Base-by-base conservation (phyloP, 2,797 vertebrate species). In the Scolopax rusticola region DNA sequence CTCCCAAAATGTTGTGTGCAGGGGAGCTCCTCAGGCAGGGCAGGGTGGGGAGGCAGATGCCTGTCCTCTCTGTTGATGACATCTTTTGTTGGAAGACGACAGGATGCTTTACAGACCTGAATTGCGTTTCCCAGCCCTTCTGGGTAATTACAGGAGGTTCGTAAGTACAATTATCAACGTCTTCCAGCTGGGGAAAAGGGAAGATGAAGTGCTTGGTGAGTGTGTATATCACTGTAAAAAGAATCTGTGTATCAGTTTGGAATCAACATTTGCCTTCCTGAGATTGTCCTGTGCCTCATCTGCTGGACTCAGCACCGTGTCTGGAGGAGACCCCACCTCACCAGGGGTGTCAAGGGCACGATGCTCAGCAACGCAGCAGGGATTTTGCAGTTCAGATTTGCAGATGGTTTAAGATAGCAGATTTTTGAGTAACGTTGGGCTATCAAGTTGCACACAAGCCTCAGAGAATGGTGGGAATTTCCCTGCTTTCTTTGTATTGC, bases 221-320 rank as follows among this genome's bases (percentile, higher is more conserved):
- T 40, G 18, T 38, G 9, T 23, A 64, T 25, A 27, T 73, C 0
- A 1, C 43, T 21, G 24, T 33, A 41, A 88, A 73, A 53, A 18
- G 25, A 79, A 76, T 45, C 12, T 15, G 12, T 13, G 5, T 23
- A 15, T 24, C 32, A 70, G 10, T 13, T 3, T 8, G 32, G 28
- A 64, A 63, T 8, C 3, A 3, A 47, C 15, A 41, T 81, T 40
- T 63, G 11, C 41, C 68, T 75, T 76, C 51, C 32, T 59, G 67
- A 73, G 24, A 7, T 27, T 32, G 9, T 63, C n/a, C 27, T 0
- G 0, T 0, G 1, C 13, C 30, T 59, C 12, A 18, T 64, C 57
- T 3, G 4, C 32, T 0, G 0, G 48, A 43, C 6, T 15, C 1
- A 7, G 19, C 8, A 17, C 41, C 7, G 4, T 15, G 30, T 71